Base-by-base conservation (phyloP, 2,797 vertebrate species). In the Melanotaenia maccullochi region DNA sequence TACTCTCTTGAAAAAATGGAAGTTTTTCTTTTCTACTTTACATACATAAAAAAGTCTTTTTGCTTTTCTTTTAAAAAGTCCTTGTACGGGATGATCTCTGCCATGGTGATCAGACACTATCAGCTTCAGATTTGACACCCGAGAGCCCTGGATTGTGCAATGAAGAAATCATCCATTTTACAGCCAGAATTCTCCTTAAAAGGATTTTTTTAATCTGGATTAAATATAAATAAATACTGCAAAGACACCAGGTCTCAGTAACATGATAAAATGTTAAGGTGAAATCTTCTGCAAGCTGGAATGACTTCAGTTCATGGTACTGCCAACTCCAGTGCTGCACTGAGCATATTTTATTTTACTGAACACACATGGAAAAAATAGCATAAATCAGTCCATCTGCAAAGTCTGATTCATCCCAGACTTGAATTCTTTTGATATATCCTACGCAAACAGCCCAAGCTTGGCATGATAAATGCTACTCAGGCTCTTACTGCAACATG, bases 141-240 rank as follows among this genome's bases (percentile, higher is more conserved):
- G 47, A 30, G 82, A 86, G 86, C 52, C 71, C 74, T 52, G 65
- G 55, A 68, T 58, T 9, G 75, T 78, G 85, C 88, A 87, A 55
- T 87, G 84, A 91, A 93, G 71, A 87, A 80, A 90, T 93, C 87
- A 81, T 59, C 56, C 49, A 1, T 79, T 90, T 91, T 82, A 89
- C 77, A 82, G 85, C 62, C 68, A 49, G 47, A 3, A 49, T 62
- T 76, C n/a, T 40, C 58, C 42, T 16, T 61, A 18, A 76, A 67
- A 28, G 33, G 47, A 66, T 68, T 24, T 32, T 3, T 28, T 62
- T 51, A 71, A 79, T 79, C 40, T 75, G 51, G 44, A 40, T 60
- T 14, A 22, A 30, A 7, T 51, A 20, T 64, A 62, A 76, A 70
- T 73, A 72, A 72, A 80, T 22, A 18, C 13, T 33, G 28, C 28